phyloP scores from a whole-genome alignment of 37 sponge, comb jelly and placozoan species.

The Chondrilla cf. caribensis region DNA sequence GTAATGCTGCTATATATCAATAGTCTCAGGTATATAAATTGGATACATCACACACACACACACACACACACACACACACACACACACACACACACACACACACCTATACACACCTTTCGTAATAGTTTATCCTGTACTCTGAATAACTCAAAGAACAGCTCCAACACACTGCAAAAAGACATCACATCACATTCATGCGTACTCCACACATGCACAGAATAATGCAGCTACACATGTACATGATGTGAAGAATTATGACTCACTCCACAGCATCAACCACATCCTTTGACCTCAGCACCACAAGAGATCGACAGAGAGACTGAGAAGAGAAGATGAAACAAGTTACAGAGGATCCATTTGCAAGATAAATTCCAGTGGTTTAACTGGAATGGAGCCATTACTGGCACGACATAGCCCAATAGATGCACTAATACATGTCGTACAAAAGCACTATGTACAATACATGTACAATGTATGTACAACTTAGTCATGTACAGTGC shows the following conservation, averaged over 20 bases:
- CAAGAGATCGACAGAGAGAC: slow-evolving; percentile 71
- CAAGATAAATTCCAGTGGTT: not conserved
- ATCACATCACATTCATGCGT: not conserved
- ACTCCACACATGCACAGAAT: not conserved
- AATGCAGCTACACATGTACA: not conserved
- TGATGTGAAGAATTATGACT: not conserved
- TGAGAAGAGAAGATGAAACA: slow-evolving; percentile 9
- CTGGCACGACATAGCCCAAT: too few species aligned
- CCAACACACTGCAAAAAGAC: slow-evolving; percentile 43
- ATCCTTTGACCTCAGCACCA: slow-evolving; percentile 69
- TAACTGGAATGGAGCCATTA: not conserved
- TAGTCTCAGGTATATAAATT: too few species aligned
- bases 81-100: not conserved
- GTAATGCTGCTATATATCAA: too few species aligned
- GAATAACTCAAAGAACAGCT: slow-evolving; percentile 88
- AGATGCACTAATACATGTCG: too few species aligned
- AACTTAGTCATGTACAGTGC: too few species aligned
- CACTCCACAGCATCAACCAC: slow-evolving; percentile 56
- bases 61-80: not conserved
- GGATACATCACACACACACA: not conserved
- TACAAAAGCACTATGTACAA: too few species aligned
- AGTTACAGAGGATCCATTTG: too few species aligned
- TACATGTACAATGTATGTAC: too few species aligned
- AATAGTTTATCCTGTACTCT: slow-evolving; percentile 85
- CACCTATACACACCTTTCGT: slow-evolving; percentile 44